Evolutionary conservation across 1,140 invertebrate species (phyloP), one percentile per base, ranked within the genome.

Genomic region (Sipha flava): DNA sequence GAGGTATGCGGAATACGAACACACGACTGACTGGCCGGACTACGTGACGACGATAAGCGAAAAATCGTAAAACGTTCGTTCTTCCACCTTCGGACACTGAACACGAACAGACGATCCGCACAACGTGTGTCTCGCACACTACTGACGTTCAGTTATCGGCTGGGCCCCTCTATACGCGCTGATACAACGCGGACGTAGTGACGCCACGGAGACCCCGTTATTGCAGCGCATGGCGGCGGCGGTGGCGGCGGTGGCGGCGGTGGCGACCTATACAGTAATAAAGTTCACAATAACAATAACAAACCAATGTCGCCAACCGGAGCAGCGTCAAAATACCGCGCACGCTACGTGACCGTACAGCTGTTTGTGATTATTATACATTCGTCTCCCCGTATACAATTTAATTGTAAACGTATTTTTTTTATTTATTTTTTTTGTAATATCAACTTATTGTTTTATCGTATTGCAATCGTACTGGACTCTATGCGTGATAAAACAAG

Each of bases 51-150:
- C 37, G 37, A 40, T 10, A 23, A 23, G 34, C 62, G 34, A 43
- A 40, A n/a, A n/a, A 40, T 40, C 62, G n/a, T 18, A 26, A 5
- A 40, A 21, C 6, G 0, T 6, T 64, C 10, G n/a, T n/a, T n/a
- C n/a, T n/a, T n/a, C n/a, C n/a, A n/a, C n/a, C n/a, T n/a, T 6
- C 40, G 2, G 2, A 3, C 9, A 16, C 16, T 43, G 6, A 37
- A 64, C 16, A 2, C 9, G 9, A n/a, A 49, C 14, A 49, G 18
- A 70, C 66, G 23, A 3, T 10, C 16, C 5, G 29, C 23, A 29
- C 73, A 21, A 29, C 73, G 73, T 49, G 52, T 59, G 73, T 57
- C 72, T 77, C 72, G 73, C 73, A 77, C 73, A 59, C 52, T 43
- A 77, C 73, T 77, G 73, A 59, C 52, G 23, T 29, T 7, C 29